Base-by-base conservation (phyloP, 2,888 invertebrate genomes). In the Spodoptera exigua region DNA sequence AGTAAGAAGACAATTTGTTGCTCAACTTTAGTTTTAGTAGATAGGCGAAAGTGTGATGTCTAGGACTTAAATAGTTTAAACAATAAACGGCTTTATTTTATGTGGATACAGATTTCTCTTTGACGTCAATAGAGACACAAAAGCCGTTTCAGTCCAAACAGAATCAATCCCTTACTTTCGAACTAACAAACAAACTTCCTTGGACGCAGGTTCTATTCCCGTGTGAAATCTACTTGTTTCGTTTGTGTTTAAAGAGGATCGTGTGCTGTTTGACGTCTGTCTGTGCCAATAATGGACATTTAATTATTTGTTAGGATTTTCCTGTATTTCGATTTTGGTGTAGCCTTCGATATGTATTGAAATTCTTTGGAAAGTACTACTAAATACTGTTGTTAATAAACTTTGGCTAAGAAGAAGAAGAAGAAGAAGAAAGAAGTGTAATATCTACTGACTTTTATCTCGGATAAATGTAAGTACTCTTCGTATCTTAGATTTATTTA, bases 241-340 rank as follows among this genome's bases (percentile, higher is more conserved):
- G 68, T 74, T 63, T 73, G 82, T 92, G 82, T 92, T 91, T 90
- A 80, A 67, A 80, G 75, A 88, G 91, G 89, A 85, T 86, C 82
- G 78, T 72, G 75, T 75, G 60, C 64, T 92, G 89, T 91, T 91
- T 91, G 88, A 74, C 80, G 82, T 85, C 86, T 85, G 91, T 91
- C 91, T 91, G 89, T 75, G 86, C 84, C 88, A 88, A 90, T 90
- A 89, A 80, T 76, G 81, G 78, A 77, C 74, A 65, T 69, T 77
- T 75, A 68, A 79, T 79, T 74, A 76, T 76, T 60, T 74, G 57
- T 62, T 73, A 51, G 52, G 57, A 34, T 54, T 63, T 61, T 45
- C 48, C 56, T 47, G 54, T 44, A 61, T 62, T 58, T 16, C 32
- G 32, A 18, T 16, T 48, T 27, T 1, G 3, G 12, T 35, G 7